Evolutionary conservation across 2,797 vertebrate species (phyloP), one percentile per base, ranked within the genome.

Genomic region (Enteromius trimaculatus): DNA sequence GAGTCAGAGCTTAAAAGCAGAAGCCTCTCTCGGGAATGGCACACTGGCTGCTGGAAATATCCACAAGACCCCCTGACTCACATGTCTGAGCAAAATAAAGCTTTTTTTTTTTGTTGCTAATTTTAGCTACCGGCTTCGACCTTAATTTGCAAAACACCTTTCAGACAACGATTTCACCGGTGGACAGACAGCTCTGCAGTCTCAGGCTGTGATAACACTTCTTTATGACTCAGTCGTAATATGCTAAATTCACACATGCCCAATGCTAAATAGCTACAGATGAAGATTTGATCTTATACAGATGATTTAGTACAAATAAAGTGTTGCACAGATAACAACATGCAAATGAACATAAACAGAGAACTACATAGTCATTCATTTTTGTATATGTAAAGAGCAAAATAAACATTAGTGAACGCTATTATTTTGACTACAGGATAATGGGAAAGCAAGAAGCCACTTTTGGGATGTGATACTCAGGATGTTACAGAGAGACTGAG

Each of bases 1-100:
- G 87, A 86, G 58, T 86, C 82, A 86, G 82, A 86, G 80, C 49
- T 47, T 86, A 74, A 76, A 78, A 84, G 62, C 53, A 79, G 80
- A 77, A 69, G 3, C 14, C 19, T 23, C 77, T 82, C 82, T 77
- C 55, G 64, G 44, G 82, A 82, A 55, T 17, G 37, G 6, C 23
- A 58, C 62, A 60, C 49, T 53, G 31, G 34, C 62, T 68, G 60
- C 34, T 76, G 62, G 64, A 82, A 69, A 76, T 34, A 81, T 81
- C 70, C 65, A 44, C 11, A 77, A 69, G 72, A 77, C 62, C 81
- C 81, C 37, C 80, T 53, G 47, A 55, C 47, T 42, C 80, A 39
- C 47, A 39, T 42, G 26, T 82, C 62, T 66, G 71, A 76, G 68
- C 70, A 75, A 82, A 68, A 66, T 29, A 75, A 37, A 53, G 71